Conservation (phyloP, 35 echinoderm and acorn worm species). For the Antedon bifida region DNA sequence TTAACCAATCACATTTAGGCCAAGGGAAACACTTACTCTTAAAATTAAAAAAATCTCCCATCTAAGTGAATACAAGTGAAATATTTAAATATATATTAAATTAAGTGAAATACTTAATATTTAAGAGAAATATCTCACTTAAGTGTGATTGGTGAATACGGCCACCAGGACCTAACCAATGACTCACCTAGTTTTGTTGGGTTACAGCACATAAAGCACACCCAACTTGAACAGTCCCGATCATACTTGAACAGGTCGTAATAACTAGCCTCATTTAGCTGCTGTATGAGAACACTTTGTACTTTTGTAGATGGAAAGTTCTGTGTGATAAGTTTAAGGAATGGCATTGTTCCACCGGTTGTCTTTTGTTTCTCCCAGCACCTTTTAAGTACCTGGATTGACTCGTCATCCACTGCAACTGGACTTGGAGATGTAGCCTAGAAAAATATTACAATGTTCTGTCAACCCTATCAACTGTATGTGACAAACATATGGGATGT, state of each 20-base stretch:
- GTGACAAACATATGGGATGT: too few relatives aligned
- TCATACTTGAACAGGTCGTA: constrained; percentile 89
- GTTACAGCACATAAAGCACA: constrained; percentile 85
- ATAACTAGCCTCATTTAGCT: constrained; percentile 69
- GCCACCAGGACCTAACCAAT: background rate
- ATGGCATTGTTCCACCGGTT: constrained; percentile 70
- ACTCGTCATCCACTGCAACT: constrained; percentile 66
- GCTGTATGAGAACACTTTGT: constrained; percentile 51
- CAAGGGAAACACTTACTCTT: too few relatives aligned
- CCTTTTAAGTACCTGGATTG: constrained; percentile 73
- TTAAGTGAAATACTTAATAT: too few relatives aligned
- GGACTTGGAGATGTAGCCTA: constrained; percentile 81
- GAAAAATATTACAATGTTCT: background rate
- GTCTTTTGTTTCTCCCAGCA: constrained; percentile 90
- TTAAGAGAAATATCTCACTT: too few relatives aligned
- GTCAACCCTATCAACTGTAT: too few relatives aligned
- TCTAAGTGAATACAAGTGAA: too few relatives aligned
- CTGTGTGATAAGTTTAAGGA: constrained; percentile 92
- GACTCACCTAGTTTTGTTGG: constrained; percentile 78
- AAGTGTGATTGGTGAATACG: too few relatives aligned
- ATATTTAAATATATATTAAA: too few relatives aligned
- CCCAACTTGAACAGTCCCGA: constrained; percentile 41
- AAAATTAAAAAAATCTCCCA: too few relatives aligned
- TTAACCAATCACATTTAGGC: too few relatives aligned
- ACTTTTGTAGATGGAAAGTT: constrained; percentile 82